Base-by-base conservation (phyloP, 92 coral and sea anemone species). In the Plumapathes pennacea region DNA sequence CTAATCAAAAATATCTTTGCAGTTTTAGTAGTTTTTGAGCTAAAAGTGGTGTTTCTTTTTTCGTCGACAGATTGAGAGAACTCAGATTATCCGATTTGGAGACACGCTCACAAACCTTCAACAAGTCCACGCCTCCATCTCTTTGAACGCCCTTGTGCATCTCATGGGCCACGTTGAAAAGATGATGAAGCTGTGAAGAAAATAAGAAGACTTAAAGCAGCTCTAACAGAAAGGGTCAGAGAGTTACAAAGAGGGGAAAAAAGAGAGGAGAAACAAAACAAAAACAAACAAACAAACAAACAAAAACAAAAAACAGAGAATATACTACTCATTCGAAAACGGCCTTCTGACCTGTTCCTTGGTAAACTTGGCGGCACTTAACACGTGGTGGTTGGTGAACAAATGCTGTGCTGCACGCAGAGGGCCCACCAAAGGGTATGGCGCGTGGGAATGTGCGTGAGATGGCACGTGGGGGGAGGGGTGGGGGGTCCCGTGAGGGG, bases 131-230 rank as follows among this genome's bases (percentile, higher is more conserved):
- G 11, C 86, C 90, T 3, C 98, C 88, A 42, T 88, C 96, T 27
- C 83, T 67, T 32, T 72, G 95, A 5, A 92, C 96, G 38, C 80
- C 26, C 21, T 72, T 68, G 24, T 94, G 82, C 98, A 92, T 92
- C 22, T 84, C 71, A 54, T 92, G 96, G 6, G 98, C 96, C 14
- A 81, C 90, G 63, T 92, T 92, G 70, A 92, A 92, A 54, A 92
- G 47, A 57, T 72, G 69, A 40, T 89, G 98, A 39, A 92, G 85
- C 98, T 92, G 83, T 25, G 38, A 53, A 37, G 33, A 55, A 56
- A 43, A 39, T 6, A 45, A 23, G 4, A 10, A 19, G 37, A 17
- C 3, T 25, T 33, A 18, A 36, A n/a, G 1, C 12, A 5, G 7
- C 10, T n/a, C 7, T 4, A 12, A 20, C 7, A 18, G 6, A 4